Evolutionary conservation across 2,113 vertebrate genomes (phyloP).

Genomic region (Menura novaehollandiae): DNA sequence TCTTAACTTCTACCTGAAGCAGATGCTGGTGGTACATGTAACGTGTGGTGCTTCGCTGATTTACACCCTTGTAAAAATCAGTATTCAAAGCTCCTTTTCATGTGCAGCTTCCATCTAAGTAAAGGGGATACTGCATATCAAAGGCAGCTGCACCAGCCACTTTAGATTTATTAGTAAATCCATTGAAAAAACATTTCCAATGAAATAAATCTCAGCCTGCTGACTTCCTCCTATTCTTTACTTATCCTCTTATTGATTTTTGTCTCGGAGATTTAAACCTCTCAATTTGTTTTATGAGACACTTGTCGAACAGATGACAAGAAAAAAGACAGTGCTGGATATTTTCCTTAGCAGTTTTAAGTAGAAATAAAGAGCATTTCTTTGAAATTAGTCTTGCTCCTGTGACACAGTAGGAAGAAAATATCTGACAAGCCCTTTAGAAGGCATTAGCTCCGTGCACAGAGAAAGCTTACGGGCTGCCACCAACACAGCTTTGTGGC

Average conservation of each 20-base stretch:
- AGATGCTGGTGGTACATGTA: slow-evolving; percentile 39
- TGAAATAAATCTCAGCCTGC: slow-evolving; percentile 72
- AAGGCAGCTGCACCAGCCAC: slow-evolving; percentile 41
- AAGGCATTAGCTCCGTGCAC: background rate
- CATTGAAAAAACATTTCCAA: slow-evolving; percentile 66
- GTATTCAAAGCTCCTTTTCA: slow-evolving; percentile 59
- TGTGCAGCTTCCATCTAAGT: slow-evolving; percentile 42
- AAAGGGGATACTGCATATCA: slow-evolving; percentile 50
- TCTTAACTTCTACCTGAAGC: slow-evolving; percentile 12
- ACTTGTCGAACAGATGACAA: slow-evolving; percentile 48
- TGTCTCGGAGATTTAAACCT: slow-evolving; percentile 68
- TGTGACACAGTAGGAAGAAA: slow-evolving; percentile 17
- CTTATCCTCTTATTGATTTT: slow-evolving; percentile 71
- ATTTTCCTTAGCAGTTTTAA: slow-evolving; percentile 64
- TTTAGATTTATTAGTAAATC: slow-evolving; percentile 70
- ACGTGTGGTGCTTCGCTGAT: slow-evolving; percentile 24
- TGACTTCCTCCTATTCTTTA: slow-evolving; percentile 65
- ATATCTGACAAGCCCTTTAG: slow-evolving; percentile 38
- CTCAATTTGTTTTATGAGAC: slow-evolving; percentile 69
- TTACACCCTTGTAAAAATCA: slow-evolving; percentile 63
- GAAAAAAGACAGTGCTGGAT: slow-evolving; percentile 36
- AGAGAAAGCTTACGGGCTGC: background rate
- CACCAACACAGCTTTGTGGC: slow-evolving; percentile 27
- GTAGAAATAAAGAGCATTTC: slow-evolving; percentile 59
- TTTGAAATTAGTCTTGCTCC: slow-evolving; percentile 63